Percentiles rank a stretch among this genome's conserved stretches.
Conservation (phyloP, 2,888 invertebrate genomes). For the Apamea sordens region DNA sequence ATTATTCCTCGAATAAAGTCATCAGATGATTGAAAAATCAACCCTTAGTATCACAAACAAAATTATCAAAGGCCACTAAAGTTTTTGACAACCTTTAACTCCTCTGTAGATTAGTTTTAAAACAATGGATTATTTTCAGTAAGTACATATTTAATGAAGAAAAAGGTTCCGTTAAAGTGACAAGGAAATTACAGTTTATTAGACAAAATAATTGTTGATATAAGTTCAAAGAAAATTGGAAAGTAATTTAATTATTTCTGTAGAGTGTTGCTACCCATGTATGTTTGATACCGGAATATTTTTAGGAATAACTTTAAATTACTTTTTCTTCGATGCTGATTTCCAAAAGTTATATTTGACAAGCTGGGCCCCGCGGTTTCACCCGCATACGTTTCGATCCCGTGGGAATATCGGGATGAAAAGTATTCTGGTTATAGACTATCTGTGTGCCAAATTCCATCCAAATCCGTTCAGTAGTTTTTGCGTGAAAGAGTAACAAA, state of each 20-base stretch:
- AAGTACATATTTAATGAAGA: constrained; percentile 10
- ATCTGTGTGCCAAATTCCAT: no score
- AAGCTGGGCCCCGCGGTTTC: background rate
- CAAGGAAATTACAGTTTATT: constrained; percentile 13
- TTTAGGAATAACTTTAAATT: constrained; percentile 17
- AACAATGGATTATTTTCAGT: constrained; percentile 28
- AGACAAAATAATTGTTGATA: constrained; percentile 7
- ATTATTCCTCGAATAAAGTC: no score
- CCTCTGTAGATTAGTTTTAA: background rate
- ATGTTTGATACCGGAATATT: background rate
- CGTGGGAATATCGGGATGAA: no score
- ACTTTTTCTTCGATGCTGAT: constrained; percentile 18
- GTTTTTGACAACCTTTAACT: constrained; percentile 4
- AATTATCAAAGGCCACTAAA: constrained; percentile 3
- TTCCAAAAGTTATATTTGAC: background rate
- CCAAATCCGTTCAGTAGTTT: no score
- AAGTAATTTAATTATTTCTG: constrained; percentile 15
- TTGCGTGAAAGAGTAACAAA: no score
- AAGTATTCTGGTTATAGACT: no score
- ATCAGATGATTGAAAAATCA: no score
- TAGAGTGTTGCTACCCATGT: background rate
- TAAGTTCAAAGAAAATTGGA: constrained; percentile 26
- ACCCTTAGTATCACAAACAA: background rate
- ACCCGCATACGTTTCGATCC: no score
- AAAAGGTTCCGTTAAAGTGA: background rate